Percentiles rank a stretch among this genome's conserved stretches.
phyloP scores from a whole-genome alignment of 1,140 invertebrate species.

The Drosophila virilis region DNA sequence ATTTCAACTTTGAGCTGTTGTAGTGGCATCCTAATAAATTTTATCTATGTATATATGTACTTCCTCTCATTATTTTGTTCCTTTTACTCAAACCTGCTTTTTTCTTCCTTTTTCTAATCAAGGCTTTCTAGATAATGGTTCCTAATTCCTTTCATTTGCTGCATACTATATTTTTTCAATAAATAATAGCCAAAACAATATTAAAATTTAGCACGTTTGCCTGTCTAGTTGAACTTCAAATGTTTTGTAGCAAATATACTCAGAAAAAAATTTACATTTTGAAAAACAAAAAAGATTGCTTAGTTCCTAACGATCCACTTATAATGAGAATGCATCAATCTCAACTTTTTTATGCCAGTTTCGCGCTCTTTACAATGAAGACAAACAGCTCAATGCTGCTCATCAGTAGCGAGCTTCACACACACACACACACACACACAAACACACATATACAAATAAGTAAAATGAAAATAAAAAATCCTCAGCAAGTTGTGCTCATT shows the following conservation, averaged over 20 bases:
- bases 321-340: constrained; percentile 1
- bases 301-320: background rate
- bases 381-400: constrained; percentile 14
- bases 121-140: no score
- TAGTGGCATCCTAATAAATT: no score
- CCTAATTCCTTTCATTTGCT: no score
- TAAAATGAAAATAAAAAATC: constrained; percentile 16
- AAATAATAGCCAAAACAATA: no score
- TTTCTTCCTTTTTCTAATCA: no score
- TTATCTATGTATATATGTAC: no score
- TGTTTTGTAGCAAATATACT: background rate
- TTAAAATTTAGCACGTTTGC: no score
- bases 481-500: constrained; percentile 28
- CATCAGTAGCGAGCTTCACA: constrained; percentile 6
- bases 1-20: no score
- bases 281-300: background rate
- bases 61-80: no score
- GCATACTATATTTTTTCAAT: no score
- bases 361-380: constrained; percentile 4
- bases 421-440: background rate
- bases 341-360: background rate
- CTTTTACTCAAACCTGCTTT: no score
- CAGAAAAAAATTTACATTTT: background rate
- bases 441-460: background rate
- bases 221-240: no score